Evolutionary conservation across 2,888 invertebrate genomes (phyloP).

Genomic region (Diadegma fenestrale): DNA sequence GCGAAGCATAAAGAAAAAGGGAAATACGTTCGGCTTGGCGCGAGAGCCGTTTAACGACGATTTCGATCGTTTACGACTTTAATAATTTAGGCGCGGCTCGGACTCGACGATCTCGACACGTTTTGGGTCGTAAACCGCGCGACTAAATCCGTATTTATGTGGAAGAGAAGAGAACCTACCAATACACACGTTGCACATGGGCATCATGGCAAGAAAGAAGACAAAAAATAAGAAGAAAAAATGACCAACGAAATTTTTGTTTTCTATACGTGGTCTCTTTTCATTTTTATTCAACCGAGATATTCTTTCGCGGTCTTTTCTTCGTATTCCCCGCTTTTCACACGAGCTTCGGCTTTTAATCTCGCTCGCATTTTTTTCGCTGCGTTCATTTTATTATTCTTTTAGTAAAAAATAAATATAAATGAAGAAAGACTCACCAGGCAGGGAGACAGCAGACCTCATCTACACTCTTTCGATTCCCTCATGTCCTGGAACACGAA

Average conservation of each 20-base stretch:
- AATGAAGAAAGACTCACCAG: constrained; percentile 76
- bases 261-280: constrained; percentile 56
- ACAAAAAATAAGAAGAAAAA: constrained; percentile 23
- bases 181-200: constrained; percentile 31
- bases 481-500: constrained; percentile 78
- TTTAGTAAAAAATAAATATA: not conserved
- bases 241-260: constrained; percentile 43
- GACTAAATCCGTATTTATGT: constrained; percentile 84
- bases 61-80: constrained; percentile 85
- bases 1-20: constrained; percentile 57
- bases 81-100: constrained; percentile 84
- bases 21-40: constrained; percentile 73
- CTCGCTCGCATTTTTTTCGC: constrained; percentile 25
- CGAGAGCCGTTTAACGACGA: constrained; percentile 84
- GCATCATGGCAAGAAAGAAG: constrained; percentile 40
- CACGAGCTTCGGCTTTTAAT: constrained; percentile 10
- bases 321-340: not conserved
- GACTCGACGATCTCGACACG: constrained; percentile 84
- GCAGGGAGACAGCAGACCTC: constrained; percentile 78
- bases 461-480: constrained; percentile 80
- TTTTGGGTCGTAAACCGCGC: constrained; percentile 84
- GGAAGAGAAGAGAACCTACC: constrained; percentile 77
- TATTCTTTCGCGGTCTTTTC: constrained; percentile 1
- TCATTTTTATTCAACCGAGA: constrained; percentile 15
- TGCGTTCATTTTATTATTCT: constrained; percentile 25